Evolutionary conservation across 2,113 vertebrate genomes (phyloP).

Genomic region (Hyaena hyaena): DNA sequence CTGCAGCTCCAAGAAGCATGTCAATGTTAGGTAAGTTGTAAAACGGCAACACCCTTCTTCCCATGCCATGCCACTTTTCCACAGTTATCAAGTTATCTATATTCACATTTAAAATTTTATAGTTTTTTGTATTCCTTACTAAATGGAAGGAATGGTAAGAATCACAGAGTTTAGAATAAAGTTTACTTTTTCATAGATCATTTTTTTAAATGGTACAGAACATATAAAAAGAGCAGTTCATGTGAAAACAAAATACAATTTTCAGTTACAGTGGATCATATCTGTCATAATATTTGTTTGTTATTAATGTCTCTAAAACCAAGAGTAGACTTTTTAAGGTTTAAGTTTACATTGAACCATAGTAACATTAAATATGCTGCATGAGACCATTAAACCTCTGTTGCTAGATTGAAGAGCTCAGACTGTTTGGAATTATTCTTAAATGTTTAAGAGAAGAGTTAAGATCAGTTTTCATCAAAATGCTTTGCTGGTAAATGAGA

Average conservation of each 20-base stretch:
- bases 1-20: neutral
- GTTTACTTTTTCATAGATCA: neutral
- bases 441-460: neutral
- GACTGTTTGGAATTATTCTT: neutral
- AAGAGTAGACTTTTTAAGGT: neutral
- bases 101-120: neutral
- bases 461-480: neutral
- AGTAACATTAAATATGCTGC: neutral
- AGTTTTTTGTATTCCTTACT: neutral
- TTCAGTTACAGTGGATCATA: neutral
- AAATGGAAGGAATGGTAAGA: neutral
- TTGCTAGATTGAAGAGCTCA: neutral
- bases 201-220: constrained; percentile 12
- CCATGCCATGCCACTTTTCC: neutral
- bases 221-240: neutral
- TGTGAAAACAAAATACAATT: neutral
- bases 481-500: neutral
- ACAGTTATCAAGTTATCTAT: neutral
- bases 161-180: neutral
- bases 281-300: neutral
- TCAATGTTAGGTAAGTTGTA: neutral
- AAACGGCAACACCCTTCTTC: neutral
- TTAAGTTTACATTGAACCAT: neutral
- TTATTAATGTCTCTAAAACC: neutral
- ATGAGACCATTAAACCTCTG: neutral